phyloP scores from a whole-genome alignment of 2,888 invertebrate genomes.

The Diarsia dahlii region DNA sequence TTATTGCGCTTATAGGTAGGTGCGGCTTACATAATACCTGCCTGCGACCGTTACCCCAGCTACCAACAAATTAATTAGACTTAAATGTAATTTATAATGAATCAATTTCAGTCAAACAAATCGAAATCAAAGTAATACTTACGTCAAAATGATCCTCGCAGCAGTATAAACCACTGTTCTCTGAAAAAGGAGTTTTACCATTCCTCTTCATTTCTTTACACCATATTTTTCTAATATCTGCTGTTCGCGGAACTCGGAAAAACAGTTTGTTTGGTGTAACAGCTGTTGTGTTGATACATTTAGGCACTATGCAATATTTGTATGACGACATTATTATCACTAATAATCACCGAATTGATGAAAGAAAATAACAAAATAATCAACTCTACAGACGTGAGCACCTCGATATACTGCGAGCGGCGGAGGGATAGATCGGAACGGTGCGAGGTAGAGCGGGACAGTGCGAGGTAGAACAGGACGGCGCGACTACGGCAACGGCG shows the following conservation, averaged over 20 bases:
- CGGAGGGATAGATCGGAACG: neutral
- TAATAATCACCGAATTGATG: neutral
- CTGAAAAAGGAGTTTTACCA: constrained; percentile 27
- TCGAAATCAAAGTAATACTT: constrained; percentile 20
- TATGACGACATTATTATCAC: constrained; percentile 29
- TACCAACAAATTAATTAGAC: neutral
- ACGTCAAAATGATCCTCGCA: constrained; percentile 49
- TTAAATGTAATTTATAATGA: neutral
- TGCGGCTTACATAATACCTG: neutral
- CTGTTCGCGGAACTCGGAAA: constrained; percentile 28
- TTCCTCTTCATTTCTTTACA: constrained; percentile 26
- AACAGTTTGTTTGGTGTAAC: constrained; percentile 31
- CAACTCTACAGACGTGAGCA: constrained; percentile 8
- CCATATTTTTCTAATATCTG: constrained; percentile 29
- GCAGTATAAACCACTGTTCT: constrained; percentile 26
- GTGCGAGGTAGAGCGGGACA: neutral
- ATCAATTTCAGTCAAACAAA: constrained; percentile 2
- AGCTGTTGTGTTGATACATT: constrained; percentile 31
- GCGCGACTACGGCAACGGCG: constrained; percentile 4
- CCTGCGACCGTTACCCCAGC: no score
- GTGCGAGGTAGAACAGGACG: neutral
- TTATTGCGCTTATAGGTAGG: neutral
- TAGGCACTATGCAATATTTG: constrained; percentile 39
- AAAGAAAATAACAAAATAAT: constrained; percentile 14
- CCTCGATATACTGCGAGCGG: constrained; percentile 22